A percentile compares a stretch with the other conserved stretches of the same genome.
Conservation (phyloP, 2,113 vertebrate genomes). For the Verasper variegatus region DNA sequence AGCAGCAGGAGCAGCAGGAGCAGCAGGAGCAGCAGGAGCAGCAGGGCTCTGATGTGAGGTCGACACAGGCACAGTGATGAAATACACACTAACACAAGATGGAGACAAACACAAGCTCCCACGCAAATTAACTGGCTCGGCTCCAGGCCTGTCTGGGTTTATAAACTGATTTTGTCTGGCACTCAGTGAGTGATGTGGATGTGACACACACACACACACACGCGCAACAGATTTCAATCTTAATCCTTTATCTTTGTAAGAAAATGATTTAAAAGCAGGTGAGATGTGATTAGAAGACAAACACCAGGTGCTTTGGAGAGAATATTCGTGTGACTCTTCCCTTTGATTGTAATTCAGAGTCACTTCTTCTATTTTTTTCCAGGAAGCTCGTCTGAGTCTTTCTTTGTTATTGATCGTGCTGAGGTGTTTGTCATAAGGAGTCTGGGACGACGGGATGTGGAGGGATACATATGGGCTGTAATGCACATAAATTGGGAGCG, state of each 20-base stretch:
- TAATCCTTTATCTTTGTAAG: too few species aligned
- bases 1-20: too few species aligned
- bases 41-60: too few species aligned
- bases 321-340: too few species aligned
- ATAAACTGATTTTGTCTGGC: slow-evolving; percentile 15
- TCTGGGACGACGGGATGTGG: not conserved
- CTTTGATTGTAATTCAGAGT: too few species aligned
- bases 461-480: too few species aligned
- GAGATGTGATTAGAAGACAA: too few species aligned
- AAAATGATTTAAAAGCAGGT: too few species aligned
- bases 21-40: not conserved
- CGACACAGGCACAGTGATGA: not conserved
- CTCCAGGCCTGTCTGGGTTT: slow-evolving; percentile 12
- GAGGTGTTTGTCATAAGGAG: not conserved
- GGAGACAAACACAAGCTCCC: slow-evolving; percentile 50
- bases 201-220: not conserved
- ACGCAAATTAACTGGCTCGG: not conserved
- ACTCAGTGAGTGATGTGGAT: not conserved
- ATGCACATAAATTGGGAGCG: too few species aligned
- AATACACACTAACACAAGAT: slow-evolving; percentile 44
- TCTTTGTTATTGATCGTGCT: not conserved
- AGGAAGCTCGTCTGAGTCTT: too few species aligned
- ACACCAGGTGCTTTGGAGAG: too few species aligned
- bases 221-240: not conserved
- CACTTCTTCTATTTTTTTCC: too few species aligned